phyloP scores from a whole-genome alignment of 1,140 invertebrate species.

The Drosophila serrata region DNA sequence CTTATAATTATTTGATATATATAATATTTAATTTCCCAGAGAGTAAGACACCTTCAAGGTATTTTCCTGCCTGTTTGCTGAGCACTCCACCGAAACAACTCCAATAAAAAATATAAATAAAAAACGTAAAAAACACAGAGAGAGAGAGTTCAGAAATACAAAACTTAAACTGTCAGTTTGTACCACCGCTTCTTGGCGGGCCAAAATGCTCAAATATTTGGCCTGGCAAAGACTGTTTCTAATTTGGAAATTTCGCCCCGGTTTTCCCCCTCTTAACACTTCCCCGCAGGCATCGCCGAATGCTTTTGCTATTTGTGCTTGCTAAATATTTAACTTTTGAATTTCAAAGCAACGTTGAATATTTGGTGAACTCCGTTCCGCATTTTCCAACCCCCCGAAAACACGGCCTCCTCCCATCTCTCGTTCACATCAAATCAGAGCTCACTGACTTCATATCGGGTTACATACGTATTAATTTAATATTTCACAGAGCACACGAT shows the following conservation, averaged over 20 bases:
- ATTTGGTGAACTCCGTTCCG: conserved; percentile 25
- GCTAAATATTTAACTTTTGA: conserved; percentile 73
- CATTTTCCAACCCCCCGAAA: conserved; percentile 19
- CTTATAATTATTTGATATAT: conserved; percentile 42
- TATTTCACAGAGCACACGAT: conserved; percentile 54
- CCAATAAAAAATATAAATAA: conserved; percentile 14
- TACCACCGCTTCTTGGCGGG: conserved; percentile 21
- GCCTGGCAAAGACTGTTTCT: conserved; percentile 61
- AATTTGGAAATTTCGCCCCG: conserved; percentile 56
- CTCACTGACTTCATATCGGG: conserved; percentile 38
- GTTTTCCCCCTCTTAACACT: conserved; percentile 16
- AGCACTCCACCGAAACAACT: conserved; percentile 32
- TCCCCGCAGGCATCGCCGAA: conserved; percentile 17
- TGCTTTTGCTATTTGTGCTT: conserved; percentile 53
- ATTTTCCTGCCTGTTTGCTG: conserved; percentile 28
- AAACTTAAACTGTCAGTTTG: conserved; percentile 46
- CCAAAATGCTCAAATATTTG: conserved; percentile 62
- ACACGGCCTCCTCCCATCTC: not conserved
- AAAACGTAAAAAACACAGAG: not conserved
- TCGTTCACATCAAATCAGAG: conserved; percentile 39
- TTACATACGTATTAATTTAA: conserved; percentile 73
- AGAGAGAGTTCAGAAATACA: conserved; percentile 25
- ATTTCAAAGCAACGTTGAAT: conserved; percentile 66
- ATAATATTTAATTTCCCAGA: conserved; percentile 26
- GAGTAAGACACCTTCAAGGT: conserved; percentile 34